Base-by-base conservation (phyloP, 2,797 vertebrate genomes). In the Sardinella longiceps region DNA sequence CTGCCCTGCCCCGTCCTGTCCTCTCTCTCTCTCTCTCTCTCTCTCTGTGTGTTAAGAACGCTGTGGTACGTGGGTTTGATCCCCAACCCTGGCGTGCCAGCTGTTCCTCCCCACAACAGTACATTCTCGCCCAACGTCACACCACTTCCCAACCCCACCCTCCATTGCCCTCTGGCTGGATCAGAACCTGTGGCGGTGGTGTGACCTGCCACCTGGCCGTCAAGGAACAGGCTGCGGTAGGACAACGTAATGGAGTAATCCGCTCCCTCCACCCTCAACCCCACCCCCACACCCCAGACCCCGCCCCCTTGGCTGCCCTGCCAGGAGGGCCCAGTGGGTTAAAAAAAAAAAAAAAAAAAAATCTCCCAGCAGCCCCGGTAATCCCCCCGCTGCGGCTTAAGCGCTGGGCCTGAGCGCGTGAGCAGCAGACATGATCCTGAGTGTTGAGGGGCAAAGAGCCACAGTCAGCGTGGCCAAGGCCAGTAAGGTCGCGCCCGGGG, bases 331-430 rank as follows among this genome's bases (percentile, higher is more conserved):
- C 70, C 30, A 2, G 37, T n/a, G n/a, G n/a, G n/a, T n/a, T n/a
- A n/a, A n/a, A n/a, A n/a, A n/a, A n/a, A n/a, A n/a, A n/a, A 0
- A 2, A 43, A 43, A 20, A 43, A 5, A 53, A 46, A 46, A 48
- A 48, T 10, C 87, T 87, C 86, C 82, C 85, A 84, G 60, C 84
- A 77, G 60, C 80, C 74, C 83, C 20, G 77, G n/a, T 87, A 86
- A 85, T 84, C 86, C 83, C 82, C 45, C 46, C 33, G 46, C 37
- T 39, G 18, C 37, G 83, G 84, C 83, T 87, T 88, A 88, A 88
- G 87, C 81, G 51, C 86, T 82, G 70, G 48, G 80, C 63, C 56
- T 37, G 80, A 83, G 86, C 50, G 82, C 84, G 77, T 84, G 84
- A 28, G 5, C 39, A 60, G 82, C 82, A 18, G 6, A 46, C 30